Evolutionary conservation across 2,797 vertebrate species (phyloP), one percentile per base, ranked within the genome.

Genomic region (Avahi laniger): DNA sequence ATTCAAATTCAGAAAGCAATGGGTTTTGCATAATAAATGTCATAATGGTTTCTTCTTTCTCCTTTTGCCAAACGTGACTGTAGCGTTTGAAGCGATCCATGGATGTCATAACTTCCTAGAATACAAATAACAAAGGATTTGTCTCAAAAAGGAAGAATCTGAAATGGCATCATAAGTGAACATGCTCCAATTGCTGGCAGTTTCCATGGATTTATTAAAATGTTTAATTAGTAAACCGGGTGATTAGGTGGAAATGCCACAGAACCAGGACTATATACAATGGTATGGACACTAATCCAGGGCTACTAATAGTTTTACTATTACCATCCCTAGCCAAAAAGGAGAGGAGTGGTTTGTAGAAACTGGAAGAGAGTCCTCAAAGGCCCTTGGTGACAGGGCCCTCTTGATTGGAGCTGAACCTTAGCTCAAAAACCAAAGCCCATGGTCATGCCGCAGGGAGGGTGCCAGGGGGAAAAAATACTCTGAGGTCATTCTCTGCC

Each of bases 1-100:
- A 99, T 98, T 99, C 99, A 98, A 99, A 99, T 96, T 99, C 99
- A 50, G 99, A 99, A 5, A 99, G 98, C 95, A 99, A 98, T 2
- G 99, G 99, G 72, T 96, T 99, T 48, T 98, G 98, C 95, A 98
- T 96, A 96, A 99, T 98, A 89, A 99, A 99, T 63, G 98, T 98
- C 87, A 96, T 97, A 97, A 99, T 98, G 41, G 99, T 98, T 95
- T 99, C 99, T 95, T 99, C 99, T 91, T 99, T 99, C 93, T 99
- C 99, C 88, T 98, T 99, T 97, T 99, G 99, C 99, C 99, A 99
- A 98, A 99, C 99, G 94, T 99, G 99, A 96, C 99, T 99, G 96
- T 99, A 99, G 92, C 97, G 57, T 90, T 97, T 99, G 90, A 99
- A 99, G 92, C 86, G 98, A 35, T 99, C 98, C 83, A 99, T 98